Evolutionary conservation across 2,888 invertebrate genomes (phyloP), one percentile per base, ranked within the genome.

Genomic region (Phlogophora meticulosa): DNA sequence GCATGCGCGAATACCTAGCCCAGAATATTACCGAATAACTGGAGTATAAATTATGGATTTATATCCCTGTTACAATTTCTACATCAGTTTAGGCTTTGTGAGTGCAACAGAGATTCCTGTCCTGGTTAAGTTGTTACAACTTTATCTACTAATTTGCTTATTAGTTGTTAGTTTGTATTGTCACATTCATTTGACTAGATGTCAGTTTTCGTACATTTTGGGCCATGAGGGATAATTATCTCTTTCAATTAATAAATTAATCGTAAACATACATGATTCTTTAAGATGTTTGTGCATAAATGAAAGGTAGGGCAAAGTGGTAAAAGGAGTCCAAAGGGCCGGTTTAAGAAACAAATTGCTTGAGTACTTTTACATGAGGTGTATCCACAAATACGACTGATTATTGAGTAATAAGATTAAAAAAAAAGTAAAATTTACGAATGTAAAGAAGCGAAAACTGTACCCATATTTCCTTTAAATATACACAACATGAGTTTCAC

Each of bases 1-100:
- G 83, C 80, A 59, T 68, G 52, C 66, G 83, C 83, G 83, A 83
- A 85, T 86, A 80, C 72, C 67, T 53, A 42, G 43, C 73, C 53
- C 42, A 78, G 11, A 52, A 57, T 59, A 57, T 53, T 55, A 36
- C 58, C 46, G 53, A 51, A 48, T 43, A 51, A 48, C 45, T 55
- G 40, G 28, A 72, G 48, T 66, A 34, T 28, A 4, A 22, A 55
- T 49, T 20, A 42, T 63, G 65, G 55, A 61, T 58, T 63, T 60
- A 28, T 65, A 45, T 36, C 22, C 13, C 38, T 28, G 38, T 20
- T 52, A 38, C 28, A 20, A 51, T 55, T 55, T 22, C 17, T 4
- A 49, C 48, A 58, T 53, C 53, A 42, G 53, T 58, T 42, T 53
- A 58, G 48, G 73, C 53, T 67, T 58, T 42, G 53, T 55, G 67